phyloP scores from a whole-genome alignment of 2,888 invertebrate genomes.

The Ptychoptera albimana region DNA sequence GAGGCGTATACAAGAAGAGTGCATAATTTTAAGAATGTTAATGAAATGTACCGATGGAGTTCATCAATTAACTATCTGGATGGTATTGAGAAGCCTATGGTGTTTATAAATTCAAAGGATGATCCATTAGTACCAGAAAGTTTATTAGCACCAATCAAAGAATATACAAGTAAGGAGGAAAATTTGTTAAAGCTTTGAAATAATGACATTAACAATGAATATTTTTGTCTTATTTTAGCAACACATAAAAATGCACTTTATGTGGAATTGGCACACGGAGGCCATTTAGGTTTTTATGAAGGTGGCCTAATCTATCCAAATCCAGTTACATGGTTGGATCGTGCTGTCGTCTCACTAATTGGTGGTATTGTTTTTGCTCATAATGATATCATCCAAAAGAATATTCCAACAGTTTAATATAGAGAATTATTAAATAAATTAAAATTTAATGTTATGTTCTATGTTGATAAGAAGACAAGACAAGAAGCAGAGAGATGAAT shows the following conservation, averaged over 20 bases:
- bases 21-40: constrained; percentile 59
- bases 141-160: constrained; percentile 53
- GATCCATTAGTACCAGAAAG: constrained; percentile 81
- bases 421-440: too few species aligned
- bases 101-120: constrained; percentile 80
- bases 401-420: too few species aligned
- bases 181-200: neutral
- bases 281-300: constrained; percentile 90
- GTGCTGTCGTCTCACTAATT: constrained; percentile 66
- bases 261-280: constrained; percentile 76
- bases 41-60: constrained; percentile 71
- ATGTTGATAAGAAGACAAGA: too few species aligned
- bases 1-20: constrained; percentile 74
- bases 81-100: constrained; percentile 68
- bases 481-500: too few species aligned
- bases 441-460: too few species aligned
- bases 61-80: constrained; percentile 67
- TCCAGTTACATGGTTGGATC: constrained; percentile 85
- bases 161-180: constrained; percentile 51
- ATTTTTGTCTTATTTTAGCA: constrained; percentile 31
- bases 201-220: constrained; percentile 4
- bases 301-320: constrained; percentile 76
- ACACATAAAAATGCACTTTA: constrained; percentile 52
- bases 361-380: constrained; percentile 53
- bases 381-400: constrained; percentile 14